These are phyloP conservation scores for Dorcus parallelipipedus DNA, from an alignment of 2,888 invertebrate species.

Conservation along the genomic window DNA sequence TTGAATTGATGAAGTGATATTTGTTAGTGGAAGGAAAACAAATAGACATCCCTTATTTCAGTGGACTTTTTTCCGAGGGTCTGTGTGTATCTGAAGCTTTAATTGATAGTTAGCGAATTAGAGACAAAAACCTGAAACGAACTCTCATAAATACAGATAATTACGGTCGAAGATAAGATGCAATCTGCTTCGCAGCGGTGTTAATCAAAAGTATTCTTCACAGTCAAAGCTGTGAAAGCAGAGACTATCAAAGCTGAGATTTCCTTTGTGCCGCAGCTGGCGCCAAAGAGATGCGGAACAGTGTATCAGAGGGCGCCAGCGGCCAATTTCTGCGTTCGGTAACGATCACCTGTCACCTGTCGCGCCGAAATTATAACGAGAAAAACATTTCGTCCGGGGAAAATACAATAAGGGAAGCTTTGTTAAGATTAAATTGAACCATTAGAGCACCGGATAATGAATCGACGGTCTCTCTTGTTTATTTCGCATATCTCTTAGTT, in stretches of 20 bases:
- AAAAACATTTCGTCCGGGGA: not conserved
- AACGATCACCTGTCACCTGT: slow-evolving; percentile 17
- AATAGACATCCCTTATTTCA: too few relatives aligned
- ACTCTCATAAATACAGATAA: slow-evolving; percentile 7
- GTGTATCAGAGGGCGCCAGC: not conserved
- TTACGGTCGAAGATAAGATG: slow-evolving; percentile 16
- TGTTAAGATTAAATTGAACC: slow-evolving; percentile 4
- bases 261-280: slow-evolving; percentile 11
- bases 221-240: slow-evolving; percentile 21
- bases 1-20: too few relatives aligned
- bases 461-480: too few relatives aligned
- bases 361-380: slow-evolving; percentile 15
- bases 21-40: too few relatives aligned
- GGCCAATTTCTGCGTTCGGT: slow-evolving; percentile 13
- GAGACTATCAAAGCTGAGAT: slow-evolving; percentile 8
- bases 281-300: not conserved
- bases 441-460: not conserved
- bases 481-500: too few relatives aligned
- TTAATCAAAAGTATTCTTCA: slow-evolving; percentile 33
- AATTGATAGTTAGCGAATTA: slow-evolving; percentile 4
- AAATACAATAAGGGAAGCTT: not conserved
- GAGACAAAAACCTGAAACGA: not conserved
- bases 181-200: slow-evolving; percentile 23
- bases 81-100: not conserved
- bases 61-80: too few relatives aligned